Evolutionary conservation across 2,888 invertebrate genomes (phyloP), one percentile per base, ranked within the genome.

Genomic region (Trichopria drosophilae): DNA sequence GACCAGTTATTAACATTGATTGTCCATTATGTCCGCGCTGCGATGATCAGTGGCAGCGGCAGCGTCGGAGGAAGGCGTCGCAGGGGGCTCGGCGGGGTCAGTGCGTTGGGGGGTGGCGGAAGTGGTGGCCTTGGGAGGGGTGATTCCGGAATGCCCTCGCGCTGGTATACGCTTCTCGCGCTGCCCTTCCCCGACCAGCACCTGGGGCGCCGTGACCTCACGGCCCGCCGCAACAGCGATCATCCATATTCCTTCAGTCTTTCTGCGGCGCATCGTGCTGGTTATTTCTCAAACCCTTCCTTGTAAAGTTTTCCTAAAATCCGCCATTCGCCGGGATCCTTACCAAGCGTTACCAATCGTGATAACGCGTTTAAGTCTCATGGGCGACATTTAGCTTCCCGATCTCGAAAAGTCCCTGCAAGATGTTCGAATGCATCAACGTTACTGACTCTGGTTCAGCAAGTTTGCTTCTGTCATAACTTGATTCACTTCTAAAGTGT

Each of bases 101-200:
- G 67, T 63, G 67, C 62, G 62, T 65, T 66, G 75, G 69, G 76
- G 73, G 68, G 75, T 76, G 64, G 71, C 74, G 78, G 71, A 59
- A 67, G 73, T 63, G 67, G 69, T 65, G 72, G 69, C 60, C 66
- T 71, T 75, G 72, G 77, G 76, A 78, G 65, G 74, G 78, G 68
- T 76, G 78, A 74, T 48, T 61, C 67, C 45, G 83, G 84, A 71
- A 84, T 87, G 81, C 88, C 89, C 50, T 86, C 90, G 62, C 83
- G 90, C 66, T 90, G 90, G 89, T 92, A 90, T 82, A 92, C 91
- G 58, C 84, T 93, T 68, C 84, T 93, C 77, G 93, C 93, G 64
- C 82, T 93, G 71, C 93, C 93, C 64, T 93, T 93, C 80, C 91
- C 92, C 70, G 93, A 93, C 81, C 92, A 93, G 81, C 92, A 91